Base-by-base conservation (phyloP, 2,797 vertebrate genomes). In the Acanthurus leucopareius region DNA sequence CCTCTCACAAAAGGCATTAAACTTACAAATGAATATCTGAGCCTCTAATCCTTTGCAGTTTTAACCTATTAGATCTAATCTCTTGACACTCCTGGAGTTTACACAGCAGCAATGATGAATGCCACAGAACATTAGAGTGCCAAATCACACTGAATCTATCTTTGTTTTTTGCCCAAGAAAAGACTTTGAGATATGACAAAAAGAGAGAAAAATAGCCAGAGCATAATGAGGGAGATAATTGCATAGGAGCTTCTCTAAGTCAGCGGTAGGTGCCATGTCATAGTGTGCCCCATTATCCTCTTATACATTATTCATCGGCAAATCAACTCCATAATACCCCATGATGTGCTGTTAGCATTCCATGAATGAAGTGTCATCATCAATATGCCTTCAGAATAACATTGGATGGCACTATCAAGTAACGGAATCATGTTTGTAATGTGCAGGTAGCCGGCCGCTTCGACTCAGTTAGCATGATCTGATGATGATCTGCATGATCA, bases 231-330 rank as follows among this genome's bases (percentile, higher is more conserved):
- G 32, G 32, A 73, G 17, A 73, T 64, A 57, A 78, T 3, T 61
- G 71, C 2, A 2, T 15, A 32, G 40, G 16, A 58, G 58, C 65
- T 78, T 70, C 81, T 86, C 60, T 86, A 69, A 64, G 77, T 56
- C 59, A 76, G 15, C 54, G 56, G 61, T 60, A 59, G 42, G 28
- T 79, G 52, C 20, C 40, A 53, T 67, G 67, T 75, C 51, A 74
- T 58, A 72, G 20, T 19, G 22, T 11, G 25, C 15, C 28, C 59
- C 65, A 56, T 78, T 56, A 78, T 74, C 44, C 69, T 17, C 32
- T 68, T 10, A 80, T 87, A 56, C 65, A 91, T 90, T 82, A 86
- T 90, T 90, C 64, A 86, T 78, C 19, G 52, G 57, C 59, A 54
- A 85, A 86, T 88, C 72, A 80, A 54, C 47, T 79, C 60, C 44